Evolutionary conservation across 1,140 invertebrate species (phyloP).

Genomic region (Melipona quadrifasciata): DNA sequence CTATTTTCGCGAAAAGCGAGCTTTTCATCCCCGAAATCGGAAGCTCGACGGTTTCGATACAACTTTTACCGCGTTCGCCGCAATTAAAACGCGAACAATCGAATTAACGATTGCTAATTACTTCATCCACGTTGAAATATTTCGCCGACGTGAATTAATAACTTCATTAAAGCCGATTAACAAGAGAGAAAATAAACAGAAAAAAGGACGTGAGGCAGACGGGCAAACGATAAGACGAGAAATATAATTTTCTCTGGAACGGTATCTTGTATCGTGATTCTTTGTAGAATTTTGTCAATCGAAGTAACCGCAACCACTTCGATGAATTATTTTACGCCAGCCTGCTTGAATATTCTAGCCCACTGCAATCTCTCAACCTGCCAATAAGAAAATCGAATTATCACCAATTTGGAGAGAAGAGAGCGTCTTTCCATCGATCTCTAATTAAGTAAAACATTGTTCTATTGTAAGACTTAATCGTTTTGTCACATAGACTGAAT

Average conservation of each 20-base stretch:
- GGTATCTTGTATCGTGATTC: neutral
- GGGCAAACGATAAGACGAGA: neutral
- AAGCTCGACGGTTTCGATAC: neutral
- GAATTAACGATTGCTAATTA: constrained; percentile 31
- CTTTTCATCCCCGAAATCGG: constrained; percentile 3
- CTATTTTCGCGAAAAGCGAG: neutral
- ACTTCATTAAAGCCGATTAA: neutral
- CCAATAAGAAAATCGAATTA: constrained; percentile 14
- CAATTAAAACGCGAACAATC: constrained; percentile 19
- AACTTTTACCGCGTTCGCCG: constrained; percentile 1
- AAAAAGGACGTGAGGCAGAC: neutral
- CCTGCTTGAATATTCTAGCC: neutral
- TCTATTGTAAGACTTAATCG: neutral
- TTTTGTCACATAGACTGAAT: neutral
- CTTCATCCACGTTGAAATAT: constrained; percentile 6
- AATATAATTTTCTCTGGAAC: constrained; percentile 1
- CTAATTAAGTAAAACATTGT: neutral
- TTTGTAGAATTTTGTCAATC: neutral
- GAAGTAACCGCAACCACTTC: neutral
- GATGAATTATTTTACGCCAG: neutral
- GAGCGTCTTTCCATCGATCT: neutral
- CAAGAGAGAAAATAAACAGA: neutral
- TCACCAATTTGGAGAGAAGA: neutral
- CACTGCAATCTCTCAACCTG: neutral
- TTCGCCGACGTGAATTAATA: constrained; percentile 19